Base-by-base conservation (phyloP, 2,888 invertebrate species). In the Cephus runcator region DNA sequence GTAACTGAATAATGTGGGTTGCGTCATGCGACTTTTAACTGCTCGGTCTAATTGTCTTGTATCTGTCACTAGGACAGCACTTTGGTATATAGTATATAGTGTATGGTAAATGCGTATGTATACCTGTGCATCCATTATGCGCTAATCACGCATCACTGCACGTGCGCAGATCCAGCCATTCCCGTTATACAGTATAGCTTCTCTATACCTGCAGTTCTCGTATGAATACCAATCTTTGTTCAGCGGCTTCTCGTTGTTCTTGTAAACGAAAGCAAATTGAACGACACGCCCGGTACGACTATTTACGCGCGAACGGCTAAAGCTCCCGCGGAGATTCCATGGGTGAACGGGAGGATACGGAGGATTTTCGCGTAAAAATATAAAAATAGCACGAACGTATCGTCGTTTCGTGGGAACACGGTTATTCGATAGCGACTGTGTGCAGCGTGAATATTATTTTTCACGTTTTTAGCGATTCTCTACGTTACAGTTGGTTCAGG, bases 1-100 rank as follows among this genome's bases (percentile, higher is more conserved):
- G 77, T 78, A 77, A 33, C 15, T 73, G 69, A 79, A 80, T 80
- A 84, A 82, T 79, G 77, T 79, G 23, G 73, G 73, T 77, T 81
- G 79, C 31, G 56, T 79, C 79, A 80, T 77, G 75, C 40, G 75
- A 69, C 15, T 23, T 56, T 15, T 56, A 56, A 56, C 56, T 23
- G 56, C 23, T 56, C 9, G 23, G 56, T 23, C 23, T 56, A 56
- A 56, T 56, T 56, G 56, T 56, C 56, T 23, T 23, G 56, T 15
- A 56, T 56, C 6, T 56, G 56, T 56, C 56, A 23, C 23, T 23
- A 23, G 23, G 23, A 23, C 56, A 23, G 6, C 56, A 23, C 56
- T 23, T 56, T 56, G 23, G 23, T 56, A 23, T 15, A 23, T 23
- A 6, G 23, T 56, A 56, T 56, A 56, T 36, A 1, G 12, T 1